Conservation (phyloP, 2,113 vertebrate species). For the Ptychochromis oligacanthus region DNA sequence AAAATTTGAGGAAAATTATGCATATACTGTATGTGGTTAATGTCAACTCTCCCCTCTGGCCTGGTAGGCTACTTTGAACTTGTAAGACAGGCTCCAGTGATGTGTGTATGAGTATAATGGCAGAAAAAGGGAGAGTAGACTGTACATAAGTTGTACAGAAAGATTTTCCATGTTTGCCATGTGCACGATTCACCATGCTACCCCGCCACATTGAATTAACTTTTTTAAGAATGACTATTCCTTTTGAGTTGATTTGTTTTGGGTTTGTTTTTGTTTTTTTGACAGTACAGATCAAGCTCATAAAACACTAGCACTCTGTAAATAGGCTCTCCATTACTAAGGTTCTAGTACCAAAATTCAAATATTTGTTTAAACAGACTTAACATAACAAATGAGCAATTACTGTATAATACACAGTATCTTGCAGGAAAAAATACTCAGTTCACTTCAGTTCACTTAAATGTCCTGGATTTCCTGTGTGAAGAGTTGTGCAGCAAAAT, state of each 20-base stretch:
- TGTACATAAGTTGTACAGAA: background rate
- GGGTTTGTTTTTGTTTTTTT: accelerated
- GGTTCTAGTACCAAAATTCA: background rate
- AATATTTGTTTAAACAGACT: background rate
- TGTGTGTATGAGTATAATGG: background rate
- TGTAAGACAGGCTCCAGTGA: background rate
- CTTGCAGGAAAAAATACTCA: background rate
- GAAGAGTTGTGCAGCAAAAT: background rate
- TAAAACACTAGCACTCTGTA: accelerated
- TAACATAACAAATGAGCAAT: background rate
- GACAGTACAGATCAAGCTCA: background rate
- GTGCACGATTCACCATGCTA: background rate
- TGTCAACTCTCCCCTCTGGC: background rate
- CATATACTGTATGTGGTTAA: background rate
- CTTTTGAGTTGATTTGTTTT: no score
- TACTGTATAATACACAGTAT: background rate
- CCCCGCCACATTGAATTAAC: background rate
- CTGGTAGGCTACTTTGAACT: background rate
- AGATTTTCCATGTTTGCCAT: background rate
- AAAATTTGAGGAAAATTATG: background rate
- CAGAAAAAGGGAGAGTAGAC: background rate
- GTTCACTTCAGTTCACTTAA: background rate
- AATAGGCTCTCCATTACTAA: background rate
- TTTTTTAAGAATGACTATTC: background rate
- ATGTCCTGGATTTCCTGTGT: background rate